Evolutionary conservation across 2,888 invertebrate species (phyloP).

Genomic region (Coleophora deauratella): DNA sequence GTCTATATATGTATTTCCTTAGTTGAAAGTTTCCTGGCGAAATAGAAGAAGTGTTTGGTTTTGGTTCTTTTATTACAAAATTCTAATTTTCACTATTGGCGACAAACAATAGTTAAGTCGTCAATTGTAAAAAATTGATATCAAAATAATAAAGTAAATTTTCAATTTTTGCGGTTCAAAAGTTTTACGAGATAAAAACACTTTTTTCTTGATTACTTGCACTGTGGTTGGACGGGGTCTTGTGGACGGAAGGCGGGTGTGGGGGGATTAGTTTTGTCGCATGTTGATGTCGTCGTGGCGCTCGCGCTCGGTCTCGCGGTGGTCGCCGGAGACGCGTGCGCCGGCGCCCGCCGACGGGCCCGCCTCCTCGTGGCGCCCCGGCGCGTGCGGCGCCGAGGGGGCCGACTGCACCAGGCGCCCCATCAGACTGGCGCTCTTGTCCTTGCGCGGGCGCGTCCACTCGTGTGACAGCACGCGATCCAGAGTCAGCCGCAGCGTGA

Average conservation of each 20-base stretch:
- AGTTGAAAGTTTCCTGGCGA: no score
- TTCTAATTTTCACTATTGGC: constrained; percentile 60
- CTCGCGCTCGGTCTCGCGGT: constrained; percentile 57
- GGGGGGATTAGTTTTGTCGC: constrained; percentile 23
- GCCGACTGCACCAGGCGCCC: constrained; percentile 78
- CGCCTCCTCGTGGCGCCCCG: constrained; percentile 55
- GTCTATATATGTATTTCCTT: no score
- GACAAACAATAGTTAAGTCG: constrained; percentile 62
- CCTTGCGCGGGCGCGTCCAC: constrained; percentile 80
- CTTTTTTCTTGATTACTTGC: constrained; percentile 21
- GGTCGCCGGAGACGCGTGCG: constrained; percentile 62
- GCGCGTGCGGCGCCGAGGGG: constrained; percentile 51
- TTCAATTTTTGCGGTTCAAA: constrained; percentile 50
- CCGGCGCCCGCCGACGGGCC: constrained; percentile 58
- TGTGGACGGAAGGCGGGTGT: neutral
- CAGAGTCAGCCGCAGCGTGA: constrained; percentile 82
- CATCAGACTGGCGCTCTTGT: constrained; percentile 72
- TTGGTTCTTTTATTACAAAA: constrained; percentile 32
- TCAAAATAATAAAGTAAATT: constrained; percentile 58
- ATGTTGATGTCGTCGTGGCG: constrained; percentile 63
- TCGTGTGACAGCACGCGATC: constrained; percentile 84
- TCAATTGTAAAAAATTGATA: constrained; percentile 62
- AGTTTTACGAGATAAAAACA: constrained; percentile 34
- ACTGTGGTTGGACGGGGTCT: neutral
- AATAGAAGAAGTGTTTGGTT: constrained; percentile 3